phyloP scores from a whole-genome alignment of 2,113 vertebrate genomes.

The Phalacrocorax brasilianus region DNA sequence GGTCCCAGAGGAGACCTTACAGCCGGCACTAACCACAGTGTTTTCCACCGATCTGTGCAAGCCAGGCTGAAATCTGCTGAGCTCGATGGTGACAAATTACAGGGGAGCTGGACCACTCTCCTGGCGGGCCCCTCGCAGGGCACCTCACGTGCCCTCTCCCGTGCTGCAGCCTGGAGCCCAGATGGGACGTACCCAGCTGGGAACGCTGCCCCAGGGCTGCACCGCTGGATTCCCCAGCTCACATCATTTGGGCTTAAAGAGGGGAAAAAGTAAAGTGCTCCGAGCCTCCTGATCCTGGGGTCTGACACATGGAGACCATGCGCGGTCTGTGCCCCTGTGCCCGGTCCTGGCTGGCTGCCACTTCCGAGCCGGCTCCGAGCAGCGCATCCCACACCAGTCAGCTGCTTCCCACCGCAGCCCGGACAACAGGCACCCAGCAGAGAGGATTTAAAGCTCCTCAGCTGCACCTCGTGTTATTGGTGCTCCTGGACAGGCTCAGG shows the following conservation, averaged over 20 bases:
- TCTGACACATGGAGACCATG: neutral
- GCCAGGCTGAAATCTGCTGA: neutral
- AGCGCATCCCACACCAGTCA: neutral
- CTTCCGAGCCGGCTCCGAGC: neutral
- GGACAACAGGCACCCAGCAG: neutral
- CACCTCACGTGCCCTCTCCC: neutral
- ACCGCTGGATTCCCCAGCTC: neutral
- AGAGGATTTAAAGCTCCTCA: constrained; percentile 12
- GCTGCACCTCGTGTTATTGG: neutral
- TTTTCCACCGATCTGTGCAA: neutral
- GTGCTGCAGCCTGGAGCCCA: neutral
- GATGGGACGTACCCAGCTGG: neutral
- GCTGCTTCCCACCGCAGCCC: neutral
- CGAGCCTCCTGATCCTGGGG: accelerated
- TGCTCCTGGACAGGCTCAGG: neutral
- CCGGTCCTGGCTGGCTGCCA: neutral
- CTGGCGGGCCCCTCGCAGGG: neutral
- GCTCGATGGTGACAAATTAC: neutral
- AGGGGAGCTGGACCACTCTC: neutral
- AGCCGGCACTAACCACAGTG: neutral
- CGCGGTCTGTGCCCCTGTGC: accelerated
- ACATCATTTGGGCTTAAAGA: neutral
- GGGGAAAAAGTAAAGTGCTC: neutral
- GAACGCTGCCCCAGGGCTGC: neutral
- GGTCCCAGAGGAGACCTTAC: neutral